Evolutionary conservation across 2,113 vertebrate genomes (phyloP), one percentile per base, ranked within the genome.

Genomic region (Trogon melanurus): DNA sequence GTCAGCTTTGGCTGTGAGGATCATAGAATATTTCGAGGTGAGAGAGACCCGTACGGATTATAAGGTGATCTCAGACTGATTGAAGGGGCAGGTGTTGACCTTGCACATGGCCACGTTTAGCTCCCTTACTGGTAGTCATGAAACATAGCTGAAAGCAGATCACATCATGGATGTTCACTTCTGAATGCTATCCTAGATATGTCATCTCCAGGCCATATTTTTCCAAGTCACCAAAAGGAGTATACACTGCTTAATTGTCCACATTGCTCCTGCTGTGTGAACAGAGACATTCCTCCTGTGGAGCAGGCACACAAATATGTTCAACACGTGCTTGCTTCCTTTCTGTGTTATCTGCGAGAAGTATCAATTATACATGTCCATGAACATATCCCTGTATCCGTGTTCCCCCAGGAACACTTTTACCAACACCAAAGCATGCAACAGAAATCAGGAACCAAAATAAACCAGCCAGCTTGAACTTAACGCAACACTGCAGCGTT

Each of bases 311-410:
- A 27, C 3, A 16, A 80, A 30, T 47, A 57, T 9, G 0, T 32
- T 58, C 90, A 82, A 51, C 82, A 74, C 0, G 0, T 70, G 54
- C 93, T 79, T 79, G 25, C 50, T 91, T 44, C 62, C 60, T 22
- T 16, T 73, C n/a, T 36, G 36, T 36, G 36, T 70, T 82, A 47
- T 44, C 81, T 73, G 29, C 1, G 6, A 51, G 82, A 84, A 65
- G 6, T n/a, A 84, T 71, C 92, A 93, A 61, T 92, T 91, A 91
- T 74, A 91, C 64, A 74, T 80, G 51, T 58, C 73, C 72, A 27
- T 23, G 69, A 92, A 41, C n/a, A 51, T 23, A 66, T 34, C 65
- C 70, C 70, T 79, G 79, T 44, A 53, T 27, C 38, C 16, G 8
- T 8, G 1, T 73, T 91, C 90, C 91, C 91, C 8, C 30, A 80